A percentile compares a stretch with the other conserved stretches of the same genome.
These are phyloP conservation scores for Pseudolaguvia tuberculata DNA, from an alignment of 2,113 vertebrate genomes.

Conservation along the genomic window DNA sequence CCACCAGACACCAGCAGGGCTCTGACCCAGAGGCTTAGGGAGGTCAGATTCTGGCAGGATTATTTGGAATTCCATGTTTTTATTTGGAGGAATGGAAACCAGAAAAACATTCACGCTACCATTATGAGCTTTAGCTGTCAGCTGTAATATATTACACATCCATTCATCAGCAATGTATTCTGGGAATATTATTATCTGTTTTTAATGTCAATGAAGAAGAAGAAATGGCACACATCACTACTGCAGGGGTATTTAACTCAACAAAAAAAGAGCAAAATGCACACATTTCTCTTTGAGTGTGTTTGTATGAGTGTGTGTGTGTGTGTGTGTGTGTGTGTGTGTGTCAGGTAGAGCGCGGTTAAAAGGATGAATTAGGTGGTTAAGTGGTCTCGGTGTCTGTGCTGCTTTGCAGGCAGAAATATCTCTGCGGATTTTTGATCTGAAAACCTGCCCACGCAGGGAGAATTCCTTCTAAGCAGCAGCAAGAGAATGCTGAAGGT, in stretches of 20 bases:
- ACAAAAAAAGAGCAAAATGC: conserved; percentile 16
- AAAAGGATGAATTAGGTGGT: conserved; percentile 42
- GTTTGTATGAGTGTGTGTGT: no score
- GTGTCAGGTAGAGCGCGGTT: conserved; percentile 33
- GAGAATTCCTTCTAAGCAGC: conserved; percentile 22
- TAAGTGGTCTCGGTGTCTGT: conserved; percentile 40
- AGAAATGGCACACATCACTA: conserved; percentile 1
- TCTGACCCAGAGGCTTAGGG: conserved; percentile 23
- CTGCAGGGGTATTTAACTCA: background rate
- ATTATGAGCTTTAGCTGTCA: conserved; percentile 26
- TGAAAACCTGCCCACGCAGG: conserved; percentile 30
- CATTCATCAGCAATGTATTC: conserved; percentile 30
- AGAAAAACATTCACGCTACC: conserved; percentile 28
- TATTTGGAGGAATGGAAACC: conserved; percentile 4
- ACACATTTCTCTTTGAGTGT: background rate
- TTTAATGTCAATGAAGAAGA: conserved; percentile 15
- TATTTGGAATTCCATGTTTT: conserved; percentile 41
- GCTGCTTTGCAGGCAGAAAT: conserved; percentile 35
- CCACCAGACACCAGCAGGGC: conserved; percentile 35
- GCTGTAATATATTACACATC: conserved; percentile 21
- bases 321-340: conserved; percentile 29
- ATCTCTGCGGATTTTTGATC: conserved; percentile 32
- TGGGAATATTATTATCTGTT: conserved; percentile 21
- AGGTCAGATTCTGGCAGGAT: conserved; percentile 29
- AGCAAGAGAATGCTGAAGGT: conserved; percentile 37